phyloP scores from a whole-genome alignment of 2,113 vertebrate genomes.

The Tachycineta bicolor region DNA sequence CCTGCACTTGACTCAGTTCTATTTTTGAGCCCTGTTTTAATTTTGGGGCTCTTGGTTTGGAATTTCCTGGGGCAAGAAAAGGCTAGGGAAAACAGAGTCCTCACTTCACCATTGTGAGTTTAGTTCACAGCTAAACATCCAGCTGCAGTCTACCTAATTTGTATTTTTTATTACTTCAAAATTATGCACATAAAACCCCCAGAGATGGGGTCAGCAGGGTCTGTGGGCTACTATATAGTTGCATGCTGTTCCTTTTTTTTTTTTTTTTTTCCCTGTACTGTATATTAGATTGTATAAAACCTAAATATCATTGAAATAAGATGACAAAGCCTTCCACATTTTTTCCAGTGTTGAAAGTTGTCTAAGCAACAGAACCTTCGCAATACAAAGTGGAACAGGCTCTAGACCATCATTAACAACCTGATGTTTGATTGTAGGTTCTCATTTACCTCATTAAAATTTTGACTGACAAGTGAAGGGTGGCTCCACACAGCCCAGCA shows the following conservation, averaged over 20 bases:
- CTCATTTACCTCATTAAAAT: background rate
- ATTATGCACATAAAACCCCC: background rate
- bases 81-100: background rate
- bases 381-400: background rate
- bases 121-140: background rate
- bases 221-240: background rate
- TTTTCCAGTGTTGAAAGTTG: background rate
- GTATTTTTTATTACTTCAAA: background rate
- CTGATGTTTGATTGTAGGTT: background rate
- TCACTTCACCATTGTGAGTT: background rate
- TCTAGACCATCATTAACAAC: background rate
- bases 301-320: background rate
- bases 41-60: background rate
- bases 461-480: background rate
- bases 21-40: conserved; percentile 9
- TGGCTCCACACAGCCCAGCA: background rate
- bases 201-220: background rate
- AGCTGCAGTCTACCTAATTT: background rate
- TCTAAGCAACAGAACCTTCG: background rate
- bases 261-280: background rate
- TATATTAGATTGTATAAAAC: background rate
- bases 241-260: background rate
- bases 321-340: background rate
- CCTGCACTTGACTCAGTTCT: conserved; percentile 30
- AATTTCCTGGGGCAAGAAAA: background rate